phyloP scores from a whole-genome alignment of 2,888 invertebrate genomes.

The Euproctis similis region DNA sequence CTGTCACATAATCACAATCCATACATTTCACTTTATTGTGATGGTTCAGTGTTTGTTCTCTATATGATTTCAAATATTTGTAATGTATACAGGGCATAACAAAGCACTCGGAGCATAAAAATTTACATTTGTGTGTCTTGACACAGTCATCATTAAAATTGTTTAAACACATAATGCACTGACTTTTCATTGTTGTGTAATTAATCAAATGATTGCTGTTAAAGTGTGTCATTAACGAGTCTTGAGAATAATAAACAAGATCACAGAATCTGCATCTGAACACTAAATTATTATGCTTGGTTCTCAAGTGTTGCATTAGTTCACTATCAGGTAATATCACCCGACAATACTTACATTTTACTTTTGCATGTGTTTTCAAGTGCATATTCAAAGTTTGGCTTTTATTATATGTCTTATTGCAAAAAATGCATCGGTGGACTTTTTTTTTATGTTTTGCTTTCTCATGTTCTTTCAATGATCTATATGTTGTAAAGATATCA shows the following conservation, averaged over 20 bases:
- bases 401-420: conserved; percentile 34
- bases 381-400: conserved; percentile 39
- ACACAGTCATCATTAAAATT: conserved; percentile 23
- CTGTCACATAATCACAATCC: conserved; percentile 43
- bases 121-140: conserved; percentile 40
- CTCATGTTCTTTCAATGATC: conserved; percentile 36
- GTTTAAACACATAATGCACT: conserved; percentile 38
- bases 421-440: conserved; percentile 34
- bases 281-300: conserved; percentile 28
- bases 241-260: conserved; percentile 32
- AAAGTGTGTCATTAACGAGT: conserved; percentile 33
- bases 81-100: conserved; percentile 41
- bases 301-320: conserved; percentile 34
- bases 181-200: conserved; percentile 20
- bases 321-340: conserved; percentile 25
- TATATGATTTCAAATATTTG: conserved; percentile 36
- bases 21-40: conserved; percentile 32
- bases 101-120: conserved; percentile 37
- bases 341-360: conserved; percentile 36
- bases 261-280: conserved; percentile 36
- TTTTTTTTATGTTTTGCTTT: conserved; percentile 31
- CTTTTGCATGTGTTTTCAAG: conserved; percentile 32
- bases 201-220: conserved; percentile 31
- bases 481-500: conserved; percentile 34
- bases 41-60: conserved; percentile 36